Percentiles rank a stretch among this genome's conserved stretches.
Evolutionary conservation across 2,113 vertebrate genomes (phyloP).

Genomic region (Emberiza fucata): DNA sequence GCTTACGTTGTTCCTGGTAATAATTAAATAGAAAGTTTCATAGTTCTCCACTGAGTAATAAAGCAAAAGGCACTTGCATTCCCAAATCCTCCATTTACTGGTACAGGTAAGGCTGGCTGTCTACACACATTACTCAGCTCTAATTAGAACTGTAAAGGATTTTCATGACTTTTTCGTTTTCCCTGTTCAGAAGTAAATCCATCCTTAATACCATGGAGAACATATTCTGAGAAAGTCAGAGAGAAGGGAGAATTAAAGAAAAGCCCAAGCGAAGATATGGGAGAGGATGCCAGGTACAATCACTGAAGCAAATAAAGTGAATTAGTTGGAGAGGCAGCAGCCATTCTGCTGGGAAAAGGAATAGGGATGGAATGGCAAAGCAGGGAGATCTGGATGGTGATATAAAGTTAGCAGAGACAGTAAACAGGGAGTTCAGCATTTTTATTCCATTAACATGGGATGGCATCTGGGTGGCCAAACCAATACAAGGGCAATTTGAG

Average conservation of each 20-base stretch:
- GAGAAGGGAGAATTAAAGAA: conserved; percentile 29
- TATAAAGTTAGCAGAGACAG: background rate
- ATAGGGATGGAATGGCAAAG: background rate
- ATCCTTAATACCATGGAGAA: conserved; percentile 19
- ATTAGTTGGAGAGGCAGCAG: conserved; percentile 42
- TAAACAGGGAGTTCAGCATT: background rate
- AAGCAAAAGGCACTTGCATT: background rate
- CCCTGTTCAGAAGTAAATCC: conserved; percentile 28
- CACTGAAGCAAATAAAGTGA: conserved; percentile 55
- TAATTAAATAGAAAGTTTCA: background rate
- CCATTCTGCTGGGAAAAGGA: background rate
- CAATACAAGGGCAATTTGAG: background rate
- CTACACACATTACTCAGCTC: conserved; percentile 1
- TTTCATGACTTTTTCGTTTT: conserved; percentile 17
- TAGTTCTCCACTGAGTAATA: background rate
- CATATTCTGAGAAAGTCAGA: background rate
- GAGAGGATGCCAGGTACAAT: conserved; percentile 22
- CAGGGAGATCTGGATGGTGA: background rate
- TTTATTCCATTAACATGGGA: background rate
- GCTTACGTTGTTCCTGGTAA: background rate
- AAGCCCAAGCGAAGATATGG: background rate
- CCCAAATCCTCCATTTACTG: background rate
- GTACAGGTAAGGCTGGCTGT: background rate
- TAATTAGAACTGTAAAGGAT: conserved; percentile 29
- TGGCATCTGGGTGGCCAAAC: background rate